Base-by-base conservation (phyloP, 2,888 invertebrate genomes). In the Athripsodes cinereus region DNA sequence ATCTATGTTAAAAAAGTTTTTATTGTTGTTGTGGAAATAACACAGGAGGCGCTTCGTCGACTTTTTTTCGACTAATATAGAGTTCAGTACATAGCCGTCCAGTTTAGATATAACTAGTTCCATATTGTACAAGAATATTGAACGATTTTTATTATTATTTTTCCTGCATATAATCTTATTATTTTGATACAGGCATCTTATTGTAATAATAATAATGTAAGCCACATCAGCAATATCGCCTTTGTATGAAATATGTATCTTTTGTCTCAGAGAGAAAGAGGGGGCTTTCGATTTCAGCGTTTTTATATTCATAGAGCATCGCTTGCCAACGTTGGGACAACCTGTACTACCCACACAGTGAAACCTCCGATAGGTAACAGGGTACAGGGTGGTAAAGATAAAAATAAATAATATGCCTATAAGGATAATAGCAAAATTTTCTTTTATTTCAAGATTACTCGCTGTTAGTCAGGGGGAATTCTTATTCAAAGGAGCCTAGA, bases 291-390 rank as follows among this genome's bases (percentile, higher is more conserved):
- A 52, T 58, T 57, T 62, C 53, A 35, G 51, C 50, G 55, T 53
- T 50, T 61, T 63, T 57, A 60, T 61, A 63, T 63, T 61, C 63
- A 60, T 54, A 40, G 19, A 49, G 52, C 55, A 57, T 60, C 60
- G 54, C 16, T n/a, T 55, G 55, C 48, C 57, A 57, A 40, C 52
- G 49, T 31, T 47, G 53, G 40, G 59, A 59, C 58, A 62, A 62
- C 58, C 60, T 62, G 60, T 58, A 57, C 54, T 22, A 35, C 48
- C 5, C 51, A 21, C 22, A 19, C 18, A 16, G 22, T 22, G 20
- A 47, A 20, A 20, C 47, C 47, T n/a, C 40, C 13, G 16, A 46
- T 47, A 54, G 52, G 53, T 46, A 44, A 22, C 48, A 44, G 53
- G 13, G 16, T 40, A 40, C 16, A n/a, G 40, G 40, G 16, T 13